Evolutionary conservation across 2,113 vertebrate genomes (phyloP), one percentile per base, ranked within the genome.

Genomic region (Eidolon helvum): DNA sequence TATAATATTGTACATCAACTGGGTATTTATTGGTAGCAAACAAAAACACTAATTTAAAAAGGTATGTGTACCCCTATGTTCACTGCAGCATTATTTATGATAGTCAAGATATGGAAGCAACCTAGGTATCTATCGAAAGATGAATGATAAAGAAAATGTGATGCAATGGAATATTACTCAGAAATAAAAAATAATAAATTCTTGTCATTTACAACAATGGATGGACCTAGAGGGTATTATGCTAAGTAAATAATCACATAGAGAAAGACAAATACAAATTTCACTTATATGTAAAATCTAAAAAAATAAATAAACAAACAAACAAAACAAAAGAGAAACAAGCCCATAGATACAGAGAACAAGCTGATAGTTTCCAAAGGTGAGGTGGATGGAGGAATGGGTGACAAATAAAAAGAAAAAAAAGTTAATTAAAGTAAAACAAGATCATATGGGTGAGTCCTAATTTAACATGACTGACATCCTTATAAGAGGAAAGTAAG

Each of bases 361-460:
- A 7, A 30, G 35, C 38, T 82, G 15, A 40, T 43, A 26, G 35
- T 40, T 30, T 8, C 2, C 28, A 75, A 48, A 45, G 72, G 26
- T 19, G 19, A 10, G 14, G 26, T 2, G 11, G 15, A 15, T 5
- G 35, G 38, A 45, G 18, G 15, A 28, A 16, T 43, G 9, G 26
- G 35, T 74, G 16, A 30, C 30, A 59, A 30, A 40, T 59, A 50
- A 15, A 45, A 16, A 19, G 9, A 45, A 30, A 63, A 55, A 30
- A 33, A 26, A 80, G 12, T 10, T 50, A 26, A 80, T 30, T 48
- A 24, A 57, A 11, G 35, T 4, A n/a, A 92, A 77, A 38, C 16
- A 8, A 43, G 38, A 24, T 59, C 22, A 71, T 7, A 12, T 0
- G 10, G 0, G 0, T 2, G 12, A 43, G 18, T 2, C 19, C 6